A percentile compares a stretch with the other conserved stretches of the same genome.
These are phyloP conservation scores for Ptilorrhoa leucosticta DNA, from an alignment of 2,113 vertebrate species.

Conservation along the genomic window DNA sequence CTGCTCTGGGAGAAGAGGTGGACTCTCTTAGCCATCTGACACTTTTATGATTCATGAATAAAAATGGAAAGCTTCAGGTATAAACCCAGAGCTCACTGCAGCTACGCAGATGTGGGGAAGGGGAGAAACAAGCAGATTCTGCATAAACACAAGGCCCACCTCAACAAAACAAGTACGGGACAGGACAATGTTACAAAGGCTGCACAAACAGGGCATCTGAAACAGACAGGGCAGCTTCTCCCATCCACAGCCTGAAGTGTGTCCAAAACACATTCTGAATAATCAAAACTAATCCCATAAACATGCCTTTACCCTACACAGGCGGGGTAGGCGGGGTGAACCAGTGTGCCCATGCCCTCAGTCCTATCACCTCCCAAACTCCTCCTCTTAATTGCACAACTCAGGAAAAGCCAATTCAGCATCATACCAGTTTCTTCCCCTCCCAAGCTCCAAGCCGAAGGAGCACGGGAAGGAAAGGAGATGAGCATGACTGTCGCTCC, in stretches of 20 bases:
- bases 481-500: fast-evolving
- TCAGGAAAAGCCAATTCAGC: not conserved
- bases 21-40: not conserved
- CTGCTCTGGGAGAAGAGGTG: not conserved
- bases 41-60: fast-evolving
- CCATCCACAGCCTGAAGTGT: not conserved
- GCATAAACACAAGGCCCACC: not conserved
- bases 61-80: not conserved
- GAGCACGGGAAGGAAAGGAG: not conserved
- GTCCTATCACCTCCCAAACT: not conserved
- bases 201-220: not conserved
- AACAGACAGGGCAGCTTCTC: not conserved
- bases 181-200: not conserved
- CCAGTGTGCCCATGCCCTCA: not conserved
- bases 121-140: not conserved
- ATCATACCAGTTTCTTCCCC: not conserved
- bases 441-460: not conserved
- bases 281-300: not conserved
- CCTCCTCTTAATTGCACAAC: not conserved
- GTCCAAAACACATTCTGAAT: not conserved
- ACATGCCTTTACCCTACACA: not conserved
- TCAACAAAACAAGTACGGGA: fast-evolving
- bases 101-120: not conserved
- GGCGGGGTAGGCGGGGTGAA: not conserved
- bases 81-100: not conserved